Base-by-base conservation (phyloP, 2,888 invertebrate species). In the Polylopha cassiicola region DNA sequence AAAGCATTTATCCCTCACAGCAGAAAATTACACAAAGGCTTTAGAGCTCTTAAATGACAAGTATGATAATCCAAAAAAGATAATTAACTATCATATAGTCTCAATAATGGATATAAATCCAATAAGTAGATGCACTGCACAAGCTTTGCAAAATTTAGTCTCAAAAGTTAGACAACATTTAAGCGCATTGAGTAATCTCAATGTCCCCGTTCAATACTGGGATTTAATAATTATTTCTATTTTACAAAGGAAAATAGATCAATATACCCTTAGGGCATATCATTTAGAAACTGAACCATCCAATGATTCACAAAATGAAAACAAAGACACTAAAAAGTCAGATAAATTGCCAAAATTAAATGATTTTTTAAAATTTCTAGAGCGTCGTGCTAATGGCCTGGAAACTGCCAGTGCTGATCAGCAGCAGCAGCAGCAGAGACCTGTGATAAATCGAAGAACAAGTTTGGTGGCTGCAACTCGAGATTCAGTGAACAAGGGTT, bases 241-340 rank as follows among this genome's bases (percentile, higher is more conserved):
- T 18, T 24, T 33, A 13, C 26, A 34, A 3, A 5, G 20, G 20
- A 34, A 34, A 10, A n/a, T 34, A 9, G 34, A 34, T 9, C 34
- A 34, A n/a, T 34, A 34, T 7, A 34, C 34, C 2, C 9, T 34
- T 3, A 26, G 34, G 3, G 34, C 34, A 4, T 34, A 26, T 9
- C 26, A 34, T 20, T 34, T 34, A 14, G 34, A 34, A 14, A 34
- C 13, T 9, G 18, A 17, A 13, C 18, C 13, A 8, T 13, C 5
- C 3, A 18, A 2, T 26, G 32, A 33, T 2, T 20, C n/a, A n/a
- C n/a, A n/a, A n/a, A n/a, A n/a, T n/a, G n/a, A n/a, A n/a, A n/a
- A n/a, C n/a, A n/a, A n/a, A n/a, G n/a, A n/a, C n/a, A n/a, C n/a
- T n/a, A n/a, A n/a, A n/a, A n/a, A n/a, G n/a, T n/a, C n/a, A n/a